Evolutionary conservation across 2,888 invertebrate species (phyloP), one percentile per base, ranked within the genome.

Genomic region (Griposia aprilina): DNA sequence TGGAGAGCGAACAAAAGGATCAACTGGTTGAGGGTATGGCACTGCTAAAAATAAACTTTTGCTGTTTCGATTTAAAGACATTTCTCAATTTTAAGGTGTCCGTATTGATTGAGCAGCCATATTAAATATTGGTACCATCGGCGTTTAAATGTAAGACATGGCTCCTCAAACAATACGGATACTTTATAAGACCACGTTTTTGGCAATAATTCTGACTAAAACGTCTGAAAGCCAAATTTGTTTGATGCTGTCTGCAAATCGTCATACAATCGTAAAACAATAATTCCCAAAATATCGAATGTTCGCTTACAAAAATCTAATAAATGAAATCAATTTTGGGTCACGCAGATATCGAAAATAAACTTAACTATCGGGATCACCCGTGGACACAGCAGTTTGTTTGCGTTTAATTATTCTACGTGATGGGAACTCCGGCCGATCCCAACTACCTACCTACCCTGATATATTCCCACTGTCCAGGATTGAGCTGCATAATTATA

Each of bases 341-440:
- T 89, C 89, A 84, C 73, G 79, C 80, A 88, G 90, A 91, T 93
- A 94, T 93, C 90, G 91, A 94, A 94, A 93, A 94, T 93, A 93
- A 94, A 94, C 90, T 88, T 89, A 93, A 92, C 93, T 93, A 92
- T 93, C 91, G 89, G 88, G 86, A 89, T 90, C 88, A 89, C 83
- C 87, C 80, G 90, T 89, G 93, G 93, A 92, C 91, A 91, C 90
- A 90, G 85, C 90, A 92, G 92, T 93, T 93, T 95, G 95, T 95
- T 95, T 95, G 94, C 94, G 88, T 95, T 95, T 95, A 95, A 95
- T 95, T 95, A 95, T 94, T 93, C 91, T 90, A 92, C 91, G 91
- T 93, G 94, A 95, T 95, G 90, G 88, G 92, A 92, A 91, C 90
- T 89, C 89, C 74, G 88, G 84, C 84, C 90, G 89, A 87, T 86